Conservation (phyloP, 92 coral and sea anemone species). For the Montipora capitata region DNA sequence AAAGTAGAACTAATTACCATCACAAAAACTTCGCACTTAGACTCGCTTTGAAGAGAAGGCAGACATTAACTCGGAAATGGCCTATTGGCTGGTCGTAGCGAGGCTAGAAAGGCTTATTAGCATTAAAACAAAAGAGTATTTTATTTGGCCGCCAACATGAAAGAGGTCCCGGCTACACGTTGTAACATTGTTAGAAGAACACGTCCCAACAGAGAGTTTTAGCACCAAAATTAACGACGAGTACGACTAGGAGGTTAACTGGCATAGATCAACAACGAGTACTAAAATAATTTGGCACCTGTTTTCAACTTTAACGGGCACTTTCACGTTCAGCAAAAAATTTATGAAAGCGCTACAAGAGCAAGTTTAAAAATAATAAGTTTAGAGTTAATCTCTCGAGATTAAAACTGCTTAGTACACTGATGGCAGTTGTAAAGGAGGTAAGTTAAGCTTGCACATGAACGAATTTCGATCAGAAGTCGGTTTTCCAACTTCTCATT, state of each 20-base stretch:
- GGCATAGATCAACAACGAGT: conserved; percentile 1
- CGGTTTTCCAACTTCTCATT: neutral
- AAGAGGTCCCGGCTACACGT: no score
- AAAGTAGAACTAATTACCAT: no score
- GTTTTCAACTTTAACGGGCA: neutral
- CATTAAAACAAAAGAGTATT: no score
- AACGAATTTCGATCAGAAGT: neutral
- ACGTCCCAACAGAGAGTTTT: no score
- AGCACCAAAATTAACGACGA: neutral
- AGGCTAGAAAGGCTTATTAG: no score
- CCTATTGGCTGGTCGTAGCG: no score
- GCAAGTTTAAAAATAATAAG: neutral
- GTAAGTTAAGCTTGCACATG: conserved; percentile 3
- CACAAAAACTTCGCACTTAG: no score
- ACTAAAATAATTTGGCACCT: neutral
- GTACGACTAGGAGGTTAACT: neutral
- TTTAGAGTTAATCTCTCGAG: conserved; percentile 9
- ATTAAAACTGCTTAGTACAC: neutral
- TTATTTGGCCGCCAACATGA: no score
- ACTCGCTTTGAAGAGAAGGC: no score
- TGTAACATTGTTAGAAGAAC: no score
- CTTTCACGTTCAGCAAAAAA: neutral
- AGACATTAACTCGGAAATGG: no score
- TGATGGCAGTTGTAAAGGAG: neutral
- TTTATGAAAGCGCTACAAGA: neutral